These are phyloP conservation scores for Neelides sp. DNA, from an alignment of 1,140 invertebrate genomes.

Conservation along the genomic window DNA sequence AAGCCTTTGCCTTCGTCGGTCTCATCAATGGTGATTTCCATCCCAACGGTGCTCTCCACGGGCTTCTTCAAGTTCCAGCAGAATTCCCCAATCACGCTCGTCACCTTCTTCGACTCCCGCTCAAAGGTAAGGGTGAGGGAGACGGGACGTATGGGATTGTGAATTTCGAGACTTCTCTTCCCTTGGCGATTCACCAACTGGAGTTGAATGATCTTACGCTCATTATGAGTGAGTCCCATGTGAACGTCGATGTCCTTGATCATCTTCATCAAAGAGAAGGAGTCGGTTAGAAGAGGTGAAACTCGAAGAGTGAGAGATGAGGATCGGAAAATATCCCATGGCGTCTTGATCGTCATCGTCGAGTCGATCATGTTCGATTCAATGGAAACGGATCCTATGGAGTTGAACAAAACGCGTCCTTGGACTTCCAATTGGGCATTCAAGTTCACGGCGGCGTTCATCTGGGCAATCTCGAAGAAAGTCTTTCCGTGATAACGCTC, in stretches of 20 bases:
- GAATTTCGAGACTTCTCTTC: slow-evolving; percentile 29
- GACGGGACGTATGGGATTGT: slow-evolving; percentile 31
- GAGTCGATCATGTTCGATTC: slow-evolving; percentile 13
- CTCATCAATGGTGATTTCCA: slow-evolving; percentile 6
- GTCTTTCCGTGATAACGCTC: too few species aligned
- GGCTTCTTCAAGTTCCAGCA: slow-evolving; percentile 32
- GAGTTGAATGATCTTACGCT: slow-evolving; percentile 20
- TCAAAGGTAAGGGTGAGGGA: slow-evolving; percentile 27
- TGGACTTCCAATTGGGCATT: slow-evolving; percentile 2
- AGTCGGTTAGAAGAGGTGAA: slow-evolving; percentile 2
- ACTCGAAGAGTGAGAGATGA: slow-evolving; percentile 26
- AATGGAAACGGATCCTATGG: not conserved
- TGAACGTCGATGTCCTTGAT: slow-evolving; percentile 25
- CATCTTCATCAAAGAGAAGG: slow-evolving; percentile 18
- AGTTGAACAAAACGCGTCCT: slow-evolving; percentile 4
- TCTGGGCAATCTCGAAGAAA: too few species aligned
- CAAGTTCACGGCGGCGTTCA: slow-evolving; percentile 16
- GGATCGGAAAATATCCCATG: slow-evolving; percentile 30
- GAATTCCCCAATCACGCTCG: slow-evolving; percentile 19
- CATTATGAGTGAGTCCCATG: slow-evolving; percentile 31
- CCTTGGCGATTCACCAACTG: slow-evolving; percentile 27
- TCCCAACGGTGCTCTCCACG: slow-evolving; percentile 22
- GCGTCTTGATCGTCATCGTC: slow-evolving; percentile 29
- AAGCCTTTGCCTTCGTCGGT: slow-evolving; percentile 10
- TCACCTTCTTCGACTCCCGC: slow-evolving; percentile 1